Conservation (phyloP, 2,888 invertebrate species). For the Phortica magna region DNA sequence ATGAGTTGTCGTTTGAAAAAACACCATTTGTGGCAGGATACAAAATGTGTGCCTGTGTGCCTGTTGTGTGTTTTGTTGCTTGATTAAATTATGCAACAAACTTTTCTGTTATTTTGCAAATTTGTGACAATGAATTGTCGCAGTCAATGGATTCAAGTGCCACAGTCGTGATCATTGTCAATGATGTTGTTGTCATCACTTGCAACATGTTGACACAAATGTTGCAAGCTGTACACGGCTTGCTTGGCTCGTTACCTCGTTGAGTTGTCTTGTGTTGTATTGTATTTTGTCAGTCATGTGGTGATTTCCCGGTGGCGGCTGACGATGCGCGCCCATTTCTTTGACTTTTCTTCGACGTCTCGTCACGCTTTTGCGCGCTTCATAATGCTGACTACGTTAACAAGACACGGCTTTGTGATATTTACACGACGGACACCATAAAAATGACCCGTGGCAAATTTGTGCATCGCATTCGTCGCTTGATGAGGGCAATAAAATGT, state of each 20-base stretch:
- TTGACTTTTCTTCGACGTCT: slow-evolving; percentile 7
- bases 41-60: too few relatives aligned
- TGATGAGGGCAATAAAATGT: slow-evolving; percentile 63
- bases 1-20: too few relatives aligned
- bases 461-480: not conserved
- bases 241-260: not conserved
- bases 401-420: slow-evolving; percentile 38
- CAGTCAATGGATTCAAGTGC: not conserved
- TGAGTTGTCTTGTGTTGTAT: slow-evolving; percentile 47
- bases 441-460: slow-evolving; percentile 71
- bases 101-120: too few relatives aligned
- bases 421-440: slow-evolving; percentile 51
- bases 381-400: slow-evolving; percentile 59
- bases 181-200: slow-evolving; percentile 38
- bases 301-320: not conserved
- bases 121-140: slow-evolving; percentile 10
- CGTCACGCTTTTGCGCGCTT: slow-evolving; percentile 15
- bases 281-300: slow-evolving; percentile 12
- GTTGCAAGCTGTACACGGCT: slow-evolving; percentile 55
- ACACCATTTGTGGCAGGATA: too few relatives aligned
- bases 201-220: slow-evolving; percentile 59
- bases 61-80: too few relatives aligned
- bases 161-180: slow-evolving; percentile 41
- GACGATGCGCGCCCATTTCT: slow-evolving; percentile 40
- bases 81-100: too few relatives aligned